Conservation (phyloP, 2,888 invertebrate species). For the Tenthredo mesomela region DNA sequence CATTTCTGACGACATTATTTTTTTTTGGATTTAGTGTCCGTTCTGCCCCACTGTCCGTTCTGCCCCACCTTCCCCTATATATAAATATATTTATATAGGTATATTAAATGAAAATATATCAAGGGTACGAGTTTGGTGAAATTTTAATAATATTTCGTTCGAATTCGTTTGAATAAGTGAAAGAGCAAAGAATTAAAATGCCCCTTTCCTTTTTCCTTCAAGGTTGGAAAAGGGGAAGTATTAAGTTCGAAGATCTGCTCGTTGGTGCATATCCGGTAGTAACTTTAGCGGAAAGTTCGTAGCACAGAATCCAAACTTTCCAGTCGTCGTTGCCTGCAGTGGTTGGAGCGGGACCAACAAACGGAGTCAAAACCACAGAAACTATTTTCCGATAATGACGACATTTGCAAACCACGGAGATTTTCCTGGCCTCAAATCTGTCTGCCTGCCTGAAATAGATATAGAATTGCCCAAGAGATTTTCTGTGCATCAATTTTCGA, state of each 20-base stretch:
- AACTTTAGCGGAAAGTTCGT: neutral
- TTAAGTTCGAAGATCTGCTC: conserved; percentile 2
- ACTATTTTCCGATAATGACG: conserved; percentile 74
- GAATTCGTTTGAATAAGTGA: neutral
- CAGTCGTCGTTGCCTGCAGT: conserved; percentile 10
- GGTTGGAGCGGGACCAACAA: conserved; percentile 37
- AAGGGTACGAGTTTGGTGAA: neutral
- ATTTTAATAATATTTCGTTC: neutral
- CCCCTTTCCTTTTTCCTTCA: neutral
- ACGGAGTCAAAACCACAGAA: conserved; percentile 65
- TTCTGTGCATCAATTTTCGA: conserved; percentile 13
- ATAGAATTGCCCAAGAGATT: conserved; percentile 8
- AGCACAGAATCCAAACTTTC: conserved; percentile 1
- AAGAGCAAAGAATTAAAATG: neutral
- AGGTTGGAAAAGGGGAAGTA: neutral
- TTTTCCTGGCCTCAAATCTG: neutral
- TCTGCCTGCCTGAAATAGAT: neutral
- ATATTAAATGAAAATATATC: neutral
- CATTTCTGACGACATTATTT: too few species aligned
- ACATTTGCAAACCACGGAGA: conserved; percentile 59
- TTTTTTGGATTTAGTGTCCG: too few species aligned
- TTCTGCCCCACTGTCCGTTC: too few species aligned
- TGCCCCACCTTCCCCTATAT: too few species aligned
- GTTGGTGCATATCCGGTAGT: neutral
- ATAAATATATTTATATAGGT: too few species aligned